Percentiles rank a stretch among this genome's conserved stretches.
phyloP scores from a whole-genome alignment of 2,888 invertebrate species.

The Petrolisthes manimaculis region DNA sequence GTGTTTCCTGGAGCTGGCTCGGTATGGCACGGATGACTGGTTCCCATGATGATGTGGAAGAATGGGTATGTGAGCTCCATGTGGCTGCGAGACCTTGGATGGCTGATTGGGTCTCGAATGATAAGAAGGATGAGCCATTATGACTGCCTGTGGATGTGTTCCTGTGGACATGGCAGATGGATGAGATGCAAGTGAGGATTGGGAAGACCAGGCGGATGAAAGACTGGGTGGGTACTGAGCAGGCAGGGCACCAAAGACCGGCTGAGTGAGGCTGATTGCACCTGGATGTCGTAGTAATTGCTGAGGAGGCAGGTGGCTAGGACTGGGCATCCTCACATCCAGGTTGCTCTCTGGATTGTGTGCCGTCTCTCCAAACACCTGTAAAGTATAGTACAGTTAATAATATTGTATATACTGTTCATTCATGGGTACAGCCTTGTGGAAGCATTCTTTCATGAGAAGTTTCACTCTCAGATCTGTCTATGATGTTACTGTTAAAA shows the following conservation, averaged over 20 bases:
- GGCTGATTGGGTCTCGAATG: conserved; percentile 44
- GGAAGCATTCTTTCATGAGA: too few species aligned
- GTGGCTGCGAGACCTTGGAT: conserved; percentile 39
- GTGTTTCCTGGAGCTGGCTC: conserved; percentile 41
- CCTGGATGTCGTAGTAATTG: conserved; percentile 25
- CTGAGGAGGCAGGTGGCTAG: conserved; percentile 39
- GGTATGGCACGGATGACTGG: conserved; percentile 33
- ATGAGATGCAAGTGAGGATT: conserved; percentile 44
- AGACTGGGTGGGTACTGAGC: conserved; percentile 48
- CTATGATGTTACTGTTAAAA: neutral
- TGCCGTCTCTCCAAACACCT: conserved; percentile 92
- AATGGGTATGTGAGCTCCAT: conserved; percentile 49
- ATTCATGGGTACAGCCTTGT: neutral
- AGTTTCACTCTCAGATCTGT: neutral
- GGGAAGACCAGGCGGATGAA: conserved; percentile 58
- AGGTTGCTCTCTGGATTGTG: conserved; percentile 90
- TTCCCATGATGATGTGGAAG: conserved; percentile 40
- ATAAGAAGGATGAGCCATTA: conserved; percentile 53
- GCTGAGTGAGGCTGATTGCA: conserved; percentile 26
- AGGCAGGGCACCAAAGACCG: conserved; percentile 21
- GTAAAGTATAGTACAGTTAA: conserved; percentile 65
- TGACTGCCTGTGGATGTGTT: conserved; percentile 38
- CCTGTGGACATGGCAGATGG: conserved; percentile 51
- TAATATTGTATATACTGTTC: neutral
- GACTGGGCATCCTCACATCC: conserved; percentile 66